Percentiles rank a stretch among this genome's conserved stretches.
Evolutionary conservation across 1,140 invertebrate species (phyloP).

Genomic region (Papilio aristodemus): DNA sequence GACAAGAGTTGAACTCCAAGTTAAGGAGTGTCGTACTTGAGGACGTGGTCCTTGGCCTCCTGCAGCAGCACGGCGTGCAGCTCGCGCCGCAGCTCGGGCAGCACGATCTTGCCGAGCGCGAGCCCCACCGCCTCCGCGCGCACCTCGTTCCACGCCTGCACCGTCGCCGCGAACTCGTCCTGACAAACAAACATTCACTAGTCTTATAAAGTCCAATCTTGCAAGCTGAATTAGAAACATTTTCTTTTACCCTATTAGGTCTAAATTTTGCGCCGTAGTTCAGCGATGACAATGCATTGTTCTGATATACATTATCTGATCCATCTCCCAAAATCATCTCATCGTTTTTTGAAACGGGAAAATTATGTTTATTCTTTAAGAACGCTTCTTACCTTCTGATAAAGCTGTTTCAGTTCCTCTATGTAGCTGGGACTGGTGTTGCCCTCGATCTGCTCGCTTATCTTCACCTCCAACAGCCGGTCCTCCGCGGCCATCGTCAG

Average conservation of each 20-base stretch:
- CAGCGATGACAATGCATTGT: too few relatives aligned
- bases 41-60: slow-evolving; percentile 95
- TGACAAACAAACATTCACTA: slow-evolving; percentile 54
- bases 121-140: slow-evolving; percentile 93
- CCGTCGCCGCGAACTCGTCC: slow-evolving; percentile 98
- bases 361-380: too few relatives aligned
- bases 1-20: too few relatives aligned
- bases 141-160: slow-evolving; percentile 97
- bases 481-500: slow-evolving; percentile 92
- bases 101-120: slow-evolving; percentile 93
- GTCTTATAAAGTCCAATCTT: too few relatives aligned
- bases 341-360: too few relatives aligned
- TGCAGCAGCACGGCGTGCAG: slow-evolving; percentile 88
- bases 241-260: too few relatives aligned
- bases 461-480: slow-evolving; percentile 87
- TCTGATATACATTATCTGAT: too few relatives aligned
- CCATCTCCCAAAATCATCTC: too few relatives aligned
- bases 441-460: slow-evolving; percentile 89
- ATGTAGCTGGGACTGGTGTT: slow-evolving; percentile 89
- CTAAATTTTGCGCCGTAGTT: too few relatives aligned
- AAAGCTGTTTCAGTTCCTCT: slow-evolving; percentile 95
- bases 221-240: too few relatives aligned
- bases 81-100: slow-evolving; percentile 95
- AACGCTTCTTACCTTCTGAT: slow-evolving; percentile 88
- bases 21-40: too few relatives aligned